Conservation (phyloP, 37 sponge, comb jelly and placozoan genomes). For the Cliona cf. orientalis region DNA sequence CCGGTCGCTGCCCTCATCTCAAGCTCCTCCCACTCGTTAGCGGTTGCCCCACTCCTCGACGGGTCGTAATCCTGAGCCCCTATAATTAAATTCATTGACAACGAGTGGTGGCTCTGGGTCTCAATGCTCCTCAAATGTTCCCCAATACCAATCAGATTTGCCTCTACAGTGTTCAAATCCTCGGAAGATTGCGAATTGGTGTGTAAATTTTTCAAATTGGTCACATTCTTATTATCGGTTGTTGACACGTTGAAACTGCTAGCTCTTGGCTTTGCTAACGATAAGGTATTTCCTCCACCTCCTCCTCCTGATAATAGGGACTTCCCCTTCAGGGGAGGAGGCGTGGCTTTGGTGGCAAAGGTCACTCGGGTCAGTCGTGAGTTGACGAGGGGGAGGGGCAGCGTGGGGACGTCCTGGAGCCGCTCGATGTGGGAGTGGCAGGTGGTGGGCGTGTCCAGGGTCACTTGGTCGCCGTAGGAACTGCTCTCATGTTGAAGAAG, state of each 20-base stretch:
- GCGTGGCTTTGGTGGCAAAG: conserved; percentile 21
- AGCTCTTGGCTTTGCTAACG: not conserved
- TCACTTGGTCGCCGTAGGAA: conserved; percentile 8
- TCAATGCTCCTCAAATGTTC: too few relatives aligned
- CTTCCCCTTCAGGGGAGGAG: not conserved
- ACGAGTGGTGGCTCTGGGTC: too few relatives aligned
- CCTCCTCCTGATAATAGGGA: too few relatives aligned
- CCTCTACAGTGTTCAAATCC: too few relatives aligned
- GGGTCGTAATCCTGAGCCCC: conserved; percentile 41
- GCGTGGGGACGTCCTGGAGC: conserved; percentile 15
- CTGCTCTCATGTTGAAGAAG: conserved; percentile 10
- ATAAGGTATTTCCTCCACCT: not conserved
- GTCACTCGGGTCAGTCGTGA: conserved; percentile 27
- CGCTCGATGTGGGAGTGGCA: not conserved
- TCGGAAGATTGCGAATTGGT: too few relatives aligned
- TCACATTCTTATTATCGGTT: too few relatives aligned
- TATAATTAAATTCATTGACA: conserved; percentile 12
- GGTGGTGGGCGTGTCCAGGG: conserved; percentile 14
- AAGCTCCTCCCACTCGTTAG: conserved; percentile 29
- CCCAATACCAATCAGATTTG: too few relatives aligned
- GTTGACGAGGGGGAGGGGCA: conserved; percentile 58
- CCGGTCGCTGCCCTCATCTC: conserved; percentile 30
- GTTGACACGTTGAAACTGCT: not conserved
- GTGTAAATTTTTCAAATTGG: too few relatives aligned
- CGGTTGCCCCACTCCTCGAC: not conserved